phyloP scores from a whole-genome alignment of 2,888 invertebrate species.

The Andricus curvator region DNA sequence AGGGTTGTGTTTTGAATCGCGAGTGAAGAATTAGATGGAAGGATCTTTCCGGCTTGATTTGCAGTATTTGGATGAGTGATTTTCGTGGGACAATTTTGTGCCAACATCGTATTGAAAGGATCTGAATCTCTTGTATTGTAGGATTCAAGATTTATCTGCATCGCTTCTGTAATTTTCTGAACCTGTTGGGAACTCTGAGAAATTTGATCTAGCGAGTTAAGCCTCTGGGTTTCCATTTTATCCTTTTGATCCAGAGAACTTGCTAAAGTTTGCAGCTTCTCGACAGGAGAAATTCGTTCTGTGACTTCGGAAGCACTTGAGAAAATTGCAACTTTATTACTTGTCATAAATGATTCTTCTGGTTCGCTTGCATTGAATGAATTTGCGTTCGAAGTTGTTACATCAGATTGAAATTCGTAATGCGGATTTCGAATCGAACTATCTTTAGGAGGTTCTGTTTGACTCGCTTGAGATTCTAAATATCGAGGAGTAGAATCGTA shows the following conservation, averaged over 20 bases:
- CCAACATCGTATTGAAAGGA: slow-evolving; percentile 3
- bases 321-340: slow-evolving; percentile 49
- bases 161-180: slow-evolving; percentile 26
- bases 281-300: slow-evolving; percentile 41
- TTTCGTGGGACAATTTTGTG: neutral
- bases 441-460: slow-evolving; percentile 48
- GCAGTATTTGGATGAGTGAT: neutral
- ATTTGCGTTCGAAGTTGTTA: slow-evolving; percentile 48
- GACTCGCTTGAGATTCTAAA: slow-evolving; percentile 42
- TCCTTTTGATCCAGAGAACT: slow-evolving; percentile 53
- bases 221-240: slow-evolving; percentile 44
- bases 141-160: slow-evolving; percentile 14
- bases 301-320: slow-evolving; percentile 43
- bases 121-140: slow-evolving; percentile 3
- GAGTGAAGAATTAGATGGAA: slow-evolving; percentile 17
- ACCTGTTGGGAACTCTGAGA: neutral
- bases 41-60: slow-evolving; percentile 2
- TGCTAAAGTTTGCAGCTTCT: slow-evolving; percentile 46
- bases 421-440: slow-evolving; percentile 49
- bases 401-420: slow-evolving; percentile 56
- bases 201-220: slow-evolving; percentile 4
- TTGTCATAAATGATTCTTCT: slow-evolving; percentile 53
- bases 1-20: slow-evolving; percentile 14
- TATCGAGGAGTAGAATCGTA: slow-evolving; percentile 46
- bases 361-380: slow-evolving; percentile 55